These are phyloP conservation scores for Dromiciops gliroides DNA, from an alignment of 2,113 vertebrate species.

Conservation along the genomic window DNA sequence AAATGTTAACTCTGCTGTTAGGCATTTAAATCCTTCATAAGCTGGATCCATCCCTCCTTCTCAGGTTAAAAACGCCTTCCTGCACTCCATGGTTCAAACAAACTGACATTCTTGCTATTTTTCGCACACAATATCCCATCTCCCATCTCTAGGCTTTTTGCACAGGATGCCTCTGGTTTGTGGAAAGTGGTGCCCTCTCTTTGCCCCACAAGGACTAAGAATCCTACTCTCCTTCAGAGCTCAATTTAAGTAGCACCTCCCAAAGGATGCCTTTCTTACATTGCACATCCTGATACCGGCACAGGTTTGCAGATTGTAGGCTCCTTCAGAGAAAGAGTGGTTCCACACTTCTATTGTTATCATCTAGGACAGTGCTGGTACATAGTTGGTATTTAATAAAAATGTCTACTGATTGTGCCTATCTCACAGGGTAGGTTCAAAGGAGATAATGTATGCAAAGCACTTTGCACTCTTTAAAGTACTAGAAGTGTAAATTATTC, in stretches of 20 bases:
- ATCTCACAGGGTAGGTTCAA: not conserved
- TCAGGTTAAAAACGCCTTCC: not conserved
- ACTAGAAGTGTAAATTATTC: not conserved
- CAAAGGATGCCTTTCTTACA: not conserved
- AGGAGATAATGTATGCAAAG: not conserved
- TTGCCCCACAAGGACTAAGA: not conserved
- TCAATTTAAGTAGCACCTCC: not conserved
- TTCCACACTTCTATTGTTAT: not conserved
- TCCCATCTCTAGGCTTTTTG: not conserved
- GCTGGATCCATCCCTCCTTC: not conserved
- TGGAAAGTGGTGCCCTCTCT: not conserved
- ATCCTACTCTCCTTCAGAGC: not conserved
- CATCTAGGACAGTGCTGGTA: not conserved
- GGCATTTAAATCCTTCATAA: not conserved
- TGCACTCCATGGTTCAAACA: not conserved
- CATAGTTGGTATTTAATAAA: not conserved
- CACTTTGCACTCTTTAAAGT: not conserved
- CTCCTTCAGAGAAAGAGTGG: not conserved
- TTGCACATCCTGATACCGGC: not conserved
- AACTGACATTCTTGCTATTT: not conserved
- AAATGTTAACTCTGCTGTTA: not conserved
- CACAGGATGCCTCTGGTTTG: not conserved
- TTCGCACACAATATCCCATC: not conserved
- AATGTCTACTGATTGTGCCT: not conserved
- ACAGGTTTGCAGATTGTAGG: not conserved